A percentile compares a stretch with the other conserved stretches of the same genome.
Evolutionary conservation across 2,113 vertebrate genomes (phyloP).

Genomic region (Ptychochromis oligacanthus): DNA sequence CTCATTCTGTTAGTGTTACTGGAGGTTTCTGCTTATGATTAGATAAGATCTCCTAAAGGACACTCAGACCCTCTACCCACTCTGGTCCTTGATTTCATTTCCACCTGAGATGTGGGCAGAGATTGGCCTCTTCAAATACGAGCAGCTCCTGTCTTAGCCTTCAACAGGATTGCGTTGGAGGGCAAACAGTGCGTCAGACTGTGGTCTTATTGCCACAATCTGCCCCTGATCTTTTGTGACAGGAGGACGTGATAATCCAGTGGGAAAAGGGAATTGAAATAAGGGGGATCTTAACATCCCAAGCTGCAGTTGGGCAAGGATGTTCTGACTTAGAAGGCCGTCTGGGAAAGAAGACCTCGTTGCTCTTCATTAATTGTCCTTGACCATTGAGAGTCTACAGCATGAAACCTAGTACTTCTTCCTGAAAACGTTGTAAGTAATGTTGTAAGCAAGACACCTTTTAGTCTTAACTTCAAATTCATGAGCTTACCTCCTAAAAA

Average conservation of each 20-base stretch:
- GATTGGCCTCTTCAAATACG: conserved; percentile 22
- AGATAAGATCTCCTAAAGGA: conserved; percentile 56
- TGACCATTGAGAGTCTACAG: background rate
- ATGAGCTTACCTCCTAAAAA: background rate
- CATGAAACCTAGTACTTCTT: background rate
- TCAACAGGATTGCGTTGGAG: conserved; percentile 9
- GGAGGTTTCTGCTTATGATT: conserved; percentile 20
- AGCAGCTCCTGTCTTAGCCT: conserved; percentile 30
- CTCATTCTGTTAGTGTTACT: conserved; percentile 12
- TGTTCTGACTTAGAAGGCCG: background rate
- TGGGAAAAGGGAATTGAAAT: conserved; percentile 32
- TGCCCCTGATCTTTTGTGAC: conserved; percentile 46
- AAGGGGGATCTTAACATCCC: background rate
- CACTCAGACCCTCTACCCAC: background rate
- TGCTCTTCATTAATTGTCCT: background rate
- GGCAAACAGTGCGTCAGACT: conserved; percentile 21
- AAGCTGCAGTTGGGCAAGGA: background rate
- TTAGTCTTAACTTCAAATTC: background rate
- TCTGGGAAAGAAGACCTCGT: background rate
- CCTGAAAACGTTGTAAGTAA: background rate
- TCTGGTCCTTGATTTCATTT: conserved; percentile 45
- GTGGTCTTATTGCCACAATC: conserved; percentile 27
- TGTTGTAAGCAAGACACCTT: background rate
- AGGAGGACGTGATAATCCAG: conserved; percentile 33
- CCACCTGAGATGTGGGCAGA: conserved; percentile 55